phyloP scores from a whole-genome alignment of 2,888 invertebrate species.

The Gastrophysa polygoni region DNA sequence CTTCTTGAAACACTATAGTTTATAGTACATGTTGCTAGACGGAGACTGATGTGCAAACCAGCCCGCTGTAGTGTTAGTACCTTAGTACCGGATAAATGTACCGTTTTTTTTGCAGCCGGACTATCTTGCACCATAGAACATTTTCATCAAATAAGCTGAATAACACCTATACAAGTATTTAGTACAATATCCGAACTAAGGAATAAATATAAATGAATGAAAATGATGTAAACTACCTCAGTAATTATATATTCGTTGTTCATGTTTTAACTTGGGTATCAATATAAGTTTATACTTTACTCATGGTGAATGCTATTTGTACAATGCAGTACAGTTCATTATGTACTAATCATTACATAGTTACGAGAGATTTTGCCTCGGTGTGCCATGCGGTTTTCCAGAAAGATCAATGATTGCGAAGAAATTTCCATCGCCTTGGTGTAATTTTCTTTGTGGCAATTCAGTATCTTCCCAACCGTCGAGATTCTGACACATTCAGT shows the following conservation, averaged over 20 bases:
- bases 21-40: constrained; percentile 57
- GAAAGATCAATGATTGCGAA: constrained; percentile 9
- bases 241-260: constrained; percentile 61
- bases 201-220: constrained; percentile 27
- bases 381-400: constrained; percentile 57
- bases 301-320: constrained; percentile 58
- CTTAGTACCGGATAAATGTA: constrained; percentile 56
- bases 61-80: constrained; percentile 59
- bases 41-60: constrained; percentile 60
- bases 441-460: not conserved
- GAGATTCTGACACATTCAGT: not conserved
- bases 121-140: constrained; percentile 29
- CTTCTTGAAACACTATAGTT: constrained; percentile 51
- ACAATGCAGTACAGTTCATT: constrained; percentile 42
- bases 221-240: constrained; percentile 59
- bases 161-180: constrained; percentile 30
- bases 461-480: not conserved
- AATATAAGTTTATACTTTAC: constrained; percentile 52
- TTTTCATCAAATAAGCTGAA: constrained; percentile 14
- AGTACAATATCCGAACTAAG: constrained; percentile 57
- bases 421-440: constrained; percentile 20
- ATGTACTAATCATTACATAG: constrained; percentile 22
- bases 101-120: constrained; percentile 19
- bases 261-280: constrained; percentile 57
- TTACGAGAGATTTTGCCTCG: constrained; percentile 53